Evolutionary conservation across 2,797 vertebrate species (phyloP), one percentile per base, ranked within the genome.

Genomic region (Thalassophryne amazonica): DNA sequence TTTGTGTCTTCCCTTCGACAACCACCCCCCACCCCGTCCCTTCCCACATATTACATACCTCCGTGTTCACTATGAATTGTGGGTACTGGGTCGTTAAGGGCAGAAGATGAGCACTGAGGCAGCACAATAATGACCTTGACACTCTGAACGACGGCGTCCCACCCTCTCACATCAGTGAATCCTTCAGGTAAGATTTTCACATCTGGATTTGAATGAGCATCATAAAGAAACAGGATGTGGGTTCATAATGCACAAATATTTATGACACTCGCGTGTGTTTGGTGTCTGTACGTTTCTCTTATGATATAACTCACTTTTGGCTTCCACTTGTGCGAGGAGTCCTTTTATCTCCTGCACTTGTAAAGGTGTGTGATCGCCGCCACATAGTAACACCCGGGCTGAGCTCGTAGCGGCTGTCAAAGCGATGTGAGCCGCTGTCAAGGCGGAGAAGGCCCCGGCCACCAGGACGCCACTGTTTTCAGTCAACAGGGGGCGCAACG

Each of bases 71-170:
- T 87, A 83, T 94, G 70, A 61, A 99, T 91, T 65, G 93, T 89
- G 33, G 92, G 85, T 28, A 96, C 79, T 0, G 96, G 95, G 65
- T 96, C 92, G 20, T 88, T 90, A 41, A 92, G 89, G 10, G 92
- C 95, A 7, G 94, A 90, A 29, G 75, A 90, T 1, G 95, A 95
- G 57, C 94, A 96, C 2, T 59, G 91, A 29, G 97, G 95, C 11
- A 97, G 64, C 55, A 97, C 71, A 14, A 97, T 64, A 77, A 96
- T 89, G 48, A 94, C 88, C 81, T 89, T 93, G 29, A 93, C 80
- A 1, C 90, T 92, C 61, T 92, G 84, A 37, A 94, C 33, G 6
- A 77, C 65, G 0, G 34, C 3, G 37, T 94, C 88, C 56, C 70
- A 81, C 41, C 92, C 85, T 6, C 80, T 72, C 72, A 95, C 76